Percentiles rank a stretch among this genome's conserved stretches.
Evolutionary conservation across 2,113 vertebrate species (phyloP).

Genomic region (Poeciliopsis prolifica): DNA sequence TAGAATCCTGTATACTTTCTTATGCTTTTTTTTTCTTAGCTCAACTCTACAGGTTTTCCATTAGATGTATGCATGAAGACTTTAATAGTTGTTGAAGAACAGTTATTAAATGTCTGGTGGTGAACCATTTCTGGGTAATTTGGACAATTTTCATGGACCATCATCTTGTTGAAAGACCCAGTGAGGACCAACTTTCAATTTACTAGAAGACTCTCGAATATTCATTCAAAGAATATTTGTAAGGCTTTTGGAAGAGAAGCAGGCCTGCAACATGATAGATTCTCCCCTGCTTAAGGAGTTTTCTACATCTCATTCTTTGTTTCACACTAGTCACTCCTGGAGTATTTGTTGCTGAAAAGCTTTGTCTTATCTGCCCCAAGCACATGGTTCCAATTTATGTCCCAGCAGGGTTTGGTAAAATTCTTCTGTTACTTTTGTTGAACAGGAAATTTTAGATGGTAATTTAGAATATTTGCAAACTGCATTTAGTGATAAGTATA

Average conservation of each 20-base stretch:
- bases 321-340: neutral
- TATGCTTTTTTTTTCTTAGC: neutral
- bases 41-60: neutral
- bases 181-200: neutral
- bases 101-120: too few species aligned
- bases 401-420: too few species aligned
- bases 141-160: neutral
- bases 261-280: neutral
- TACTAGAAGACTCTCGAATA: too few species aligned
- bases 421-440: too few species aligned
- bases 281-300: neutral
- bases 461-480: too few species aligned
- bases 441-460: too few species aligned
- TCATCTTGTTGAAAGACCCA: neutral
- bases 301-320: neutral
- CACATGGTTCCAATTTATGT: neutral
- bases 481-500: too few species aligned
- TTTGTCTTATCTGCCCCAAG: neutral
- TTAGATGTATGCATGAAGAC: neutral
- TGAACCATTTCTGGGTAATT: too few species aligned
- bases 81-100: neutral
- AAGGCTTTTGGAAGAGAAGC: too few species aligned
- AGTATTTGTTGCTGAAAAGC: neutral
- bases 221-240: neutral
- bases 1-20: neutral